Evolutionary conservation across 2,797 vertebrate species (phyloP).

Genomic region (Gymnopithys bicolor): DNA sequence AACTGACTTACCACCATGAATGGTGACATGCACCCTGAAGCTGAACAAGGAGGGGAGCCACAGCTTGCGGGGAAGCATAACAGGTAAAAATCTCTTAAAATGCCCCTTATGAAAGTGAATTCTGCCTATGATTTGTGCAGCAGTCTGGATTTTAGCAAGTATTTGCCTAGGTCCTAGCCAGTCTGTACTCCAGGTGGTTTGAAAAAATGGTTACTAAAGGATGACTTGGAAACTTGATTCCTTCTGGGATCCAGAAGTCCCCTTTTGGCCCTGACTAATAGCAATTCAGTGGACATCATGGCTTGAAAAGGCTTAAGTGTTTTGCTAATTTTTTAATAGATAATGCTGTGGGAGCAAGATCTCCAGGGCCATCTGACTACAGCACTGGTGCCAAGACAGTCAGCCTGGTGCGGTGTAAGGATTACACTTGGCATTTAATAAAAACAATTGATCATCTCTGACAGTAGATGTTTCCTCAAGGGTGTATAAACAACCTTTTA

Average conservation of each 20-base stretch:
- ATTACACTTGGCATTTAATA: background rate
- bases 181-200: background rate
- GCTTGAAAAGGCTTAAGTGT: background rate
- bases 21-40: accelerated
- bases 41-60: background rate
- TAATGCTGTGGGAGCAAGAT: background rate
- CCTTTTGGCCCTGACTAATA: background rate
- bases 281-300: background rate
- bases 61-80: background rate
- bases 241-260: background rate
- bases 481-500: background rate
- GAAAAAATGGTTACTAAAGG: background rate
- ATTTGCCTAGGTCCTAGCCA: background rate
- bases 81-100: accelerated
- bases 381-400: background rate
- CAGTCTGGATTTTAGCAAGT: background rate
- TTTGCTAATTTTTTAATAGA: background rate
- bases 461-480: background rate
- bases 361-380: background rate
- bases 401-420: background rate
- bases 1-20: background rate
- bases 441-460: background rate
- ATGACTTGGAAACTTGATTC: background rate
- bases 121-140: background rate
- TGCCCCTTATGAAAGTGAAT: background rate